These are phyloP conservation scores for Alauda arvensis DNA, from an alignment of 2,797 vertebrate genomes.

Conservation along the genomic window DNA sequence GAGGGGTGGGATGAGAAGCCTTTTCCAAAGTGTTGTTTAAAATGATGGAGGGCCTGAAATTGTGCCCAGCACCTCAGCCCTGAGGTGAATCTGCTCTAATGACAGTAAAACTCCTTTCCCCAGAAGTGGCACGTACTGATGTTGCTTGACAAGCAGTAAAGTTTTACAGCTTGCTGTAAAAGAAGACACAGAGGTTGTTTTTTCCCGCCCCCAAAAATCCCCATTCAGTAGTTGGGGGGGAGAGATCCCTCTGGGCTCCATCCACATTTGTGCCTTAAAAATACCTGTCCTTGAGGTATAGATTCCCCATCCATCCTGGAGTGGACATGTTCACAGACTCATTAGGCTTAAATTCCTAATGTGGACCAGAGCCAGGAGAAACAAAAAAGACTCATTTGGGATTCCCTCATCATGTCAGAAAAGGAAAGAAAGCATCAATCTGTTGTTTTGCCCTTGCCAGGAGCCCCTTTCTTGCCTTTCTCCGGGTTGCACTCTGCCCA, in stretches of 20 bases:
- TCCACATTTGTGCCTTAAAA: not conserved
- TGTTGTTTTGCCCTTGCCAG: not conserved
- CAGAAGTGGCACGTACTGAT: not conserved
- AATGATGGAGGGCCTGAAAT: not conserved
- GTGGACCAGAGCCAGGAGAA: not conserved
- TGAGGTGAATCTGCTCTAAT: not conserved
- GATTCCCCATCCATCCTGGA: not conserved
- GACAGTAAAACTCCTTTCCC: not conserved
- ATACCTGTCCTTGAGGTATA: not conserved
- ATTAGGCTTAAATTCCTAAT: not conserved
- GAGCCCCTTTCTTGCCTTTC: not conserved
- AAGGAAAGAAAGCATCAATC: not conserved
- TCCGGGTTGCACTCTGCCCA: not conserved
- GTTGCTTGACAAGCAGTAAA: not conserved
- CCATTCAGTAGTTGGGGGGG: not conserved
- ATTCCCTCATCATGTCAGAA: not conserved
- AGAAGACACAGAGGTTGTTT: not conserved
- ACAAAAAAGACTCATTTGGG: not conserved
- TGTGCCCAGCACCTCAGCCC: not conserved
- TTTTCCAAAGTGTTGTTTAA: not conserved
- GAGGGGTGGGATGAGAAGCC: not conserved
- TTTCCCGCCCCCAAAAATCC: fast-evolving
- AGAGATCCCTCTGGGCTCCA: not conserved
- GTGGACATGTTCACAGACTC: not conserved
- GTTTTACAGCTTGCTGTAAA: not conserved